These are phyloP conservation scores for Alligator mississippiensis DNA, from an alignment of 2,113 vertebrate genomes.

Conservation along the genomic window DNA sequence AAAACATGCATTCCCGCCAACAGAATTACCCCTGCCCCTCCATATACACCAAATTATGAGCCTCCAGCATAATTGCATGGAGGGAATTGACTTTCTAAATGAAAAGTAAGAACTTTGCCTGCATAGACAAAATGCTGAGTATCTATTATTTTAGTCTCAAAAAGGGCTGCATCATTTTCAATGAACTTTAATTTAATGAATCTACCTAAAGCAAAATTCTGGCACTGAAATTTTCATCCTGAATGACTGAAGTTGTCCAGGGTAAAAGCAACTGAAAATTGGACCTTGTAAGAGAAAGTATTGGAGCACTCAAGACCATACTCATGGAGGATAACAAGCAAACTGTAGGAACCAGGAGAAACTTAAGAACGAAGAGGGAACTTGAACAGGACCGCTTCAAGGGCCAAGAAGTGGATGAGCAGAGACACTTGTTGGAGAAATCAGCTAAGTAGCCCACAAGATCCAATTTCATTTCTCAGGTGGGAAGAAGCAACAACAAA, in stretches of 20 bases:
- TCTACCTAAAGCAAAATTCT: background rate
- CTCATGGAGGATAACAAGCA: background rate
- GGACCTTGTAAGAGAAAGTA: background rate
- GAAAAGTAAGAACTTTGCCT: background rate
- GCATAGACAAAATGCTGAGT: accelerated
- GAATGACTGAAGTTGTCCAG: background rate
- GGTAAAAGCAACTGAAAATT: background rate
- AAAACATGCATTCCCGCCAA: background rate
- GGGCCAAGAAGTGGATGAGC: accelerated
- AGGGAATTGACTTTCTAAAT: background rate
- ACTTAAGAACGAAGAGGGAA: accelerated
- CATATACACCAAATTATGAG: background rate
- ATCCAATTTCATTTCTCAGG: background rate
- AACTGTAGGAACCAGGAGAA: background rate
- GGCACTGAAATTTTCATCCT: background rate
- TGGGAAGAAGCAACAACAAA: background rate
- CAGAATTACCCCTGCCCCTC: background rate
- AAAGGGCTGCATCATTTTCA: background rate
- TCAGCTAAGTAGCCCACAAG: background rate
- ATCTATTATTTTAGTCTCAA: background rate
- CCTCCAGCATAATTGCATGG: too few relatives aligned
- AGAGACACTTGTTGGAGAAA: accelerated
- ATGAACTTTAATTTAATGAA: background rate
- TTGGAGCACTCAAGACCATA: background rate
- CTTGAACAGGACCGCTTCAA: background rate